phyloP scores from a whole-genome alignment of 2,797 vertebrate species.

The Rhabdophis nuchalis region DNA sequence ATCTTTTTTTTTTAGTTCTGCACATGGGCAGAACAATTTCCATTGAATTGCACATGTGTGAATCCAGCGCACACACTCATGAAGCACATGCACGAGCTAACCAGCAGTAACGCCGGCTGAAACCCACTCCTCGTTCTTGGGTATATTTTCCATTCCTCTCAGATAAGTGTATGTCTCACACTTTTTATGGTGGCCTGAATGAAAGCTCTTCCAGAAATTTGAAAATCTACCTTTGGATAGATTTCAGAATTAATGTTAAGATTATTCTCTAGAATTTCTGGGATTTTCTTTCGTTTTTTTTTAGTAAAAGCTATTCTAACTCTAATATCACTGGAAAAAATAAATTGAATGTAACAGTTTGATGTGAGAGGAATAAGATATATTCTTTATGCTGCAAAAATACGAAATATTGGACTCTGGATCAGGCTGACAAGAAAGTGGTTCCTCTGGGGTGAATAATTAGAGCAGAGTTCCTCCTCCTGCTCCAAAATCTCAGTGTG shows the following conservation, averaged over 20 bases:
- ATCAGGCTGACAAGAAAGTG: background rate
- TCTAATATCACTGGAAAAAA: background rate
- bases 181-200: background rate
- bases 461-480: background rate
- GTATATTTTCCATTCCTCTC: background rate
- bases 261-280: background rate
- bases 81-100: no score
- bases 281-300: background rate
- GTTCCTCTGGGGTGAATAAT: background rate
- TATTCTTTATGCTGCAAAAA: background rate
- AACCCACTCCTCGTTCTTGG: background rate
- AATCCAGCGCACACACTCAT: no score
- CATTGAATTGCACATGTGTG: no score
- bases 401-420: background rate
- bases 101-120: no score
- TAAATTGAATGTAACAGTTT: background rate
- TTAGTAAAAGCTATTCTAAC: background rate
- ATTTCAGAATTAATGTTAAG: background rate
- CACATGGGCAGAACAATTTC: no score
- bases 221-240: background rate
- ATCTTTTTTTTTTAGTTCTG: no score
- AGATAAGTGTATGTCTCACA: background rate
- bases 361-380: no score
- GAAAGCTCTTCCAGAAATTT: background rate
- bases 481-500: background rate